Evolutionary conservation across 2,888 invertebrate species (phyloP).

Genomic region (Amblyjoppa fuscipennis): DNA sequence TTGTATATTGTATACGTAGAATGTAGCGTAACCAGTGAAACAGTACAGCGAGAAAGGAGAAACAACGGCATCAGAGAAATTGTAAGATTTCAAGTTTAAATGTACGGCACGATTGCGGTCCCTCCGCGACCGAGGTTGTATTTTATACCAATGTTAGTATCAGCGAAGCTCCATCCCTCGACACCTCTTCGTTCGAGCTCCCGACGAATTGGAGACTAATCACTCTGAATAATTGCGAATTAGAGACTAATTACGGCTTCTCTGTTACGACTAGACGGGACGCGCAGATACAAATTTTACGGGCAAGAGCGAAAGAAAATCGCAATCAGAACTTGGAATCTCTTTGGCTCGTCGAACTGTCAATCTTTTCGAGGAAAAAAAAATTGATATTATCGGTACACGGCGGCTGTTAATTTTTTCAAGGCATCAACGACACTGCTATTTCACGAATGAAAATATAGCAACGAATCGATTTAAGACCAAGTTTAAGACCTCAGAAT

Average conservation of each 20-base stretch:
- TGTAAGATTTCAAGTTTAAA: slow-evolving; percentile 66
- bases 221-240: no score
- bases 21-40: slow-evolving; percentile 9
- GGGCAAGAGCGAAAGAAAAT: no score
- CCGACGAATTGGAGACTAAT: neutral
- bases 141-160: slow-evolving; percentile 38
- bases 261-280: no score
- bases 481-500: no score
- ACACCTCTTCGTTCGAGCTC: slow-evolving; percentile 25
- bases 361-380: neutral
- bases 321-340: neutral
- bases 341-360: neutral
- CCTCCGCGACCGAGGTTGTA: slow-evolving; percentile 64
- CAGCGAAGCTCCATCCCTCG: slow-evolving; percentile 37
- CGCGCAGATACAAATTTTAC: neutral
- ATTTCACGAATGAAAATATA: no score
- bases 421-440: neutral
- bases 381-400: no score
- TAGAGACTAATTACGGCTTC: neutral
- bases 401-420: neutral
- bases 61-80: slow-evolving; percentile 38
- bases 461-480: no score
- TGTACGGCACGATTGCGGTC: slow-evolving; percentile 57
- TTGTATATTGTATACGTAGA: slow-evolving; percentile 23
- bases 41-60: slow-evolving; percentile 21